A percentile compares a stretch with the other conserved stretches of the same genome.
phyloP scores from a whole-genome alignment of 2,888 invertebrate genomes.

The Acanthosoma haemorrhoidale region DNA sequence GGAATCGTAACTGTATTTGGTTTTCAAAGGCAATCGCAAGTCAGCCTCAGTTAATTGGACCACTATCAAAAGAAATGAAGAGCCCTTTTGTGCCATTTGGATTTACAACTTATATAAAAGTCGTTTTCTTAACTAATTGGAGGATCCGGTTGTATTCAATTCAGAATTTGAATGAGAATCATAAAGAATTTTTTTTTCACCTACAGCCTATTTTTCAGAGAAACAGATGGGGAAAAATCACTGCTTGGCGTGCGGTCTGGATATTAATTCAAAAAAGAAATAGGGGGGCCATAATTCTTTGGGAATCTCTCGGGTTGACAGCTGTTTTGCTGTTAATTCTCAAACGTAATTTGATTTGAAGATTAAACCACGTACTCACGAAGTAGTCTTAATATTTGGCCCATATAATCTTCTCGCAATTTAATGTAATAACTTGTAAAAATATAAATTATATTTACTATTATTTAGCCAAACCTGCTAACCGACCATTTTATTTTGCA shows the following conservation, averaged over 20 bases:
- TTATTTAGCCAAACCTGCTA: no score
- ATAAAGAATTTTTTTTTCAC: neutral
- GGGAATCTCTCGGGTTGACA: neutral
- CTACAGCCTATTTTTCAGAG: neutral
- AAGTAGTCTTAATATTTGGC: no score
- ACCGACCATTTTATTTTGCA: no score
- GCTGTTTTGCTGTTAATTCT: neutral
- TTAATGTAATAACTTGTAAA: no score
- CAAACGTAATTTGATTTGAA: neutral
- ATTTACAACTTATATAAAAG: neutral
- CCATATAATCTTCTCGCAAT: no score
- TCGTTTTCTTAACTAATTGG: neutral
- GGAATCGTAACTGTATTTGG: neutral
- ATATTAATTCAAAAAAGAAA: neutral
- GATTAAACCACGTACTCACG: no score
- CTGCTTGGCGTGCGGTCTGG: neutral
- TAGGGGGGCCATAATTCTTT: neutral
- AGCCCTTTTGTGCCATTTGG: neutral
- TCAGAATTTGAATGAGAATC: neutral
- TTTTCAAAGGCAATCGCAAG: neutral
- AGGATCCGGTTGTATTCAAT: neutral
- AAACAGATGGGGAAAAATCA: neutral
- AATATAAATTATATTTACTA: no score
- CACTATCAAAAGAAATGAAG: neutral
- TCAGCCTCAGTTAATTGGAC: neutral